Conservation (phyloP, 2,113 vertebrate species). For the Athene cunicularia region DNA sequence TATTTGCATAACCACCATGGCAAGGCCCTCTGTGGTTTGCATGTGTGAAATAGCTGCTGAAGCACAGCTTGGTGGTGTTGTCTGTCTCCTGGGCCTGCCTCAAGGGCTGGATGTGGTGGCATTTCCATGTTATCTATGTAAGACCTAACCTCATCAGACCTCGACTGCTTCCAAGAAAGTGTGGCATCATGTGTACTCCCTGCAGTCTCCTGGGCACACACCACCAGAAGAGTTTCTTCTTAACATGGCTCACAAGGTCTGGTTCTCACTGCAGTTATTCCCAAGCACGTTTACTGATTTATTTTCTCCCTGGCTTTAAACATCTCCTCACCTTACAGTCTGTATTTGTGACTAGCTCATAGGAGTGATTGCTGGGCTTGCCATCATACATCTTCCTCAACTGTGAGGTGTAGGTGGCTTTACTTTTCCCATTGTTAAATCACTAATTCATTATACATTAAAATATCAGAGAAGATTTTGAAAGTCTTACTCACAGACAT, state of each 20-base stretch:
- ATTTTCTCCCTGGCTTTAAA: neutral
- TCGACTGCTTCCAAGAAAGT: neutral
- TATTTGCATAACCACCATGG: neutral
- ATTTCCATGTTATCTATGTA: neutral
- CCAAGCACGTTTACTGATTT: neutral
- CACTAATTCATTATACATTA: neutral
- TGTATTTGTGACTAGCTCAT: neutral
- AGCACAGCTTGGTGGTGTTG: neutral
- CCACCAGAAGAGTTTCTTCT: neutral
- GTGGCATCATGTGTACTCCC: rapidly evolving
- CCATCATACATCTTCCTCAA: rapidly evolving
- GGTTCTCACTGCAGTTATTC: neutral
- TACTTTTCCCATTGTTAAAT: neutral
- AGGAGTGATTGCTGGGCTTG: neutral
- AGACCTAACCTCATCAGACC: neutral
- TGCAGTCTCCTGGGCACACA: rapidly evolving
- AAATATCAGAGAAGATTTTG: neutral
- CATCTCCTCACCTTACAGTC: neutral
- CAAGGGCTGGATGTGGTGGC: neutral
- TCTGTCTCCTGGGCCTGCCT: neutral
- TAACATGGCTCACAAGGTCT: neutral
- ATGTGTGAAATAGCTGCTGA: neutral
- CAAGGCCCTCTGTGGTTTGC: neutral
- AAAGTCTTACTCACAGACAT: neutral
- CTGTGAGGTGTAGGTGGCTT: rapidly evolving